Base-by-base conservation (phyloP, 2,888 invertebrate genomes). In the Catocala fraxini region DNA sequence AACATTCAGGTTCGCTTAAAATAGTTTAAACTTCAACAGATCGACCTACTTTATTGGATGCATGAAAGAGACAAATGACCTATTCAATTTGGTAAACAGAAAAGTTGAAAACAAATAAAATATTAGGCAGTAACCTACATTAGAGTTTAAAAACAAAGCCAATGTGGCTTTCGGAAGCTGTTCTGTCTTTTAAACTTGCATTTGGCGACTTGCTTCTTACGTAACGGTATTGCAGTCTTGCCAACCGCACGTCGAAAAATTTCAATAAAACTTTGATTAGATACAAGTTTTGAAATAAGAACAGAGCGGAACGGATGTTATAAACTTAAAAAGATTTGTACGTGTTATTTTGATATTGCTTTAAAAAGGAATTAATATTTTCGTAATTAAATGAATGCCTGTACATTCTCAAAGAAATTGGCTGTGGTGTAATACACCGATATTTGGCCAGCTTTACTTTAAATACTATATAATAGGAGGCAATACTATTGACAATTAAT, bases 211-310 rank as follows among this genome's bases (percentile, higher is more conserved):
- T 39, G 47, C 56, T 48, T 49, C 34, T 65, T 56, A 61, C 51
- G 52, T 58, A 63, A 62, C 49, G 47, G 15, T 47, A 7, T 39
- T 33, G 58, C 48, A 48, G 46, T 51, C 15, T 58, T 59, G 52
- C 62, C 65, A 59, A 70, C 73, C 59, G 54, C 56, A 63, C 46
- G 43, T 49, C 51, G 55, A 64, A 25, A 25, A 68, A 63, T 73
- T 63, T 67, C 68, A 73, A 73, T 68, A 73, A 75, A 74, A 72
- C 58, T 75, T 73, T 73, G 70, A 75, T 75, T 70, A 72, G 60
- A 25, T 60, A 57, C 61, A 65, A 65, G 59, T 74, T 62, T 49
- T 25, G 35, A 39, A 39, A 56, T 65, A 56, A 54, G 53, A 46
- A 56, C 55, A 70, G 70, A 70, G 59, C 59, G 65, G 60, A 69